phyloP scores from a whole-genome alignment of 2,797 vertebrate genomes.

The Pseudomugil gertrudae region DNA sequence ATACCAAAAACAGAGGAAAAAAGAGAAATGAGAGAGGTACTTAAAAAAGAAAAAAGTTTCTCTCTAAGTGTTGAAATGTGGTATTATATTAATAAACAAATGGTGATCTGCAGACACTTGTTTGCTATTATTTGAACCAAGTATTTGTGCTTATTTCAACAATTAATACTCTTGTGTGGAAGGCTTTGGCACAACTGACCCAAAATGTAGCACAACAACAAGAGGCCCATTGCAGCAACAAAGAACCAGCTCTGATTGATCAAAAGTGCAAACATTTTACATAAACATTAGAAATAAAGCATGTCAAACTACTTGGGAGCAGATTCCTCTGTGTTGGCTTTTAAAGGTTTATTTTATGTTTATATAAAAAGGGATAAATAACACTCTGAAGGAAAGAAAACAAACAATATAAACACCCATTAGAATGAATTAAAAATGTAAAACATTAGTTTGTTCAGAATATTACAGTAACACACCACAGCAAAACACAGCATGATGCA shows the following conservation, averaged over 20 bases:
- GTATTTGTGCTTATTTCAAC: neutral
- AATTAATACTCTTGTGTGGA: neutral
- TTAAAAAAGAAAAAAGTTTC: neutral
- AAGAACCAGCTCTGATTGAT: neutral
- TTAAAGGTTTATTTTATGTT: neutral
- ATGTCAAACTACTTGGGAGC: neutral
- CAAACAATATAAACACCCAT: neutral
- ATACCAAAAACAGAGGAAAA: no score
- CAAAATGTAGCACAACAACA: neutral
- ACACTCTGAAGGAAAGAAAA: neutral
- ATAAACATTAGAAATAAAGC: no score
- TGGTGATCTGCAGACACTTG: no score
- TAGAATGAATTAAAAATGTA: neutral
- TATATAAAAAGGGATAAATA: neutral
- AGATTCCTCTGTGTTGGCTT: neutral
- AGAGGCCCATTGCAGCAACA: neutral
- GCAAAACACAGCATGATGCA: constrained; percentile 49
- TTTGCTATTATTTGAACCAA: neutral
- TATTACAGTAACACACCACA: constrained; percentile 30
- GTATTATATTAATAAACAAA: neutral
- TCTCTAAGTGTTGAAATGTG: neutral
- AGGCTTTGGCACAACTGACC: neutral
- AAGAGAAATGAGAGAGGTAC: no score
- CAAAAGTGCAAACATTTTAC: neutral
- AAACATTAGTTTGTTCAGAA: neutral